Evolutionary conservation across 2,797 vertebrate species (phyloP), one percentile per base, ranked within the genome.

Genomic region (Rhinogobio ventralis): DNA sequence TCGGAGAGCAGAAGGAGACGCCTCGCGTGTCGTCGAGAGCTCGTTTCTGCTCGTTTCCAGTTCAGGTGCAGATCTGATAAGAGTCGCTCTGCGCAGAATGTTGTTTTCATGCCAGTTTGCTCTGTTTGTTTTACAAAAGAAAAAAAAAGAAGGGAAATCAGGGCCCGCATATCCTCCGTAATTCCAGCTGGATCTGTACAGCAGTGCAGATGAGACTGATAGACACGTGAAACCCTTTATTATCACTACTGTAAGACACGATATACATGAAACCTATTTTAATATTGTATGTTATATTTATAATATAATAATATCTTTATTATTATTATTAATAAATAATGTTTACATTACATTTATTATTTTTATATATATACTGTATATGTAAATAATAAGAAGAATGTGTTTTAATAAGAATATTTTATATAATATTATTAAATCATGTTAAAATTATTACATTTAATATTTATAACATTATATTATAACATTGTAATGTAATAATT

Each of bases 41-140:
- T 39, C 17, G 49, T 62, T 67, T 62, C 57, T 62, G 73, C 69
- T 67, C 23, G 19, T 79, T 84, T 90, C 55, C 77, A 74, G 86
- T 36, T 88, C 68, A 88, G 86, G 85, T 87, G 89, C 86, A 85
- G 88, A 94, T 95, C 94, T 93, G 94, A 95, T 95, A 93, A 94
- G 91, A 84, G 45, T 89, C 71, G 89, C 91, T 93, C 90, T 87
- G 88, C 80, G 91, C 92, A 86, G 90, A 92, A 88, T 89, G 86
- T 51, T 89, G 74, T 25, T 93, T 92, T 92, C 89, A 90, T 94
- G 92, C 91, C 90, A 93, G 90, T 86, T 82, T 19, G 79, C 89
- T 87, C 55, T 93, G 92, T 94, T 95, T 95, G 93, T 94, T 95
- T 94, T 93, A 88, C 90, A 88, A 89, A 86, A 86, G 89, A 88